Percentiles rank a stretch among this genome's conserved stretches.
Conservation (phyloP, 2,888 invertebrate species). For the Trichopoda pennipes region DNA sequence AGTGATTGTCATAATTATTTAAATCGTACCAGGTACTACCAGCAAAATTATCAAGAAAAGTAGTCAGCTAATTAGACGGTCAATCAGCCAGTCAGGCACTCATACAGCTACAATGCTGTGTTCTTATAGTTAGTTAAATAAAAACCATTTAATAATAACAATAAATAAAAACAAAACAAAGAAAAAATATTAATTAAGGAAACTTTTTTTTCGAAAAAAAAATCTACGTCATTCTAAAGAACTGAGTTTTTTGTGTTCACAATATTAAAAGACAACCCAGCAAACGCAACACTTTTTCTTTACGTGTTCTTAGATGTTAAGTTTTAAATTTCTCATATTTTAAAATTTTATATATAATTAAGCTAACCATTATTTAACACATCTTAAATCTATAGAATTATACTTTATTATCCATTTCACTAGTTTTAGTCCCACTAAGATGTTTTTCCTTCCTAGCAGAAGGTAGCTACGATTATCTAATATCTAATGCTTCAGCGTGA, state of each 20-base stretch:
- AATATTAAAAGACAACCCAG: conserved; percentile 7
- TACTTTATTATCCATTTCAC: too few relatives aligned
- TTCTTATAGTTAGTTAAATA: conserved; percentile 5
- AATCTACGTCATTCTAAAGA: conserved; percentile 48
- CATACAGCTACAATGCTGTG: not conserved
- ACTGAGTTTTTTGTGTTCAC: not conserved
- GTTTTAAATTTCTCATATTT: too few relatives aligned
- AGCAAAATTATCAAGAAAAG: conserved; percentile 34
- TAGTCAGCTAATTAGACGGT: not conserved
- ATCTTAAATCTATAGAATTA: too few relatives aligned
- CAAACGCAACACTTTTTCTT: not conserved
- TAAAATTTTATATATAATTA: too few relatives aligned
- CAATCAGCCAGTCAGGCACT: not conserved
- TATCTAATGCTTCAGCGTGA: too few relatives aligned
- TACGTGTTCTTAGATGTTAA: too few relatives aligned
- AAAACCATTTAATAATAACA: conserved; percentile 22
- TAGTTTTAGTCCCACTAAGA: too few relatives aligned
- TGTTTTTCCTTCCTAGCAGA: too few relatives aligned
- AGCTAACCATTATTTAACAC: too few relatives aligned
- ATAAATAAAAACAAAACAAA: conserved; percentile 52
- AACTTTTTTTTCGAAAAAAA: conserved; percentile 59
- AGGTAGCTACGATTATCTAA: too few relatives aligned
- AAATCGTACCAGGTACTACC: conserved; percentile 58
- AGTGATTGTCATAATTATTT: conserved; percentile 43
- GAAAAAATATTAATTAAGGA: conserved; percentile 62